Evolutionary conservation across 2,797 vertebrate species (phyloP), one percentile per base, ranked within the genome.

Genomic region (Acridotheres tristis): DNA sequence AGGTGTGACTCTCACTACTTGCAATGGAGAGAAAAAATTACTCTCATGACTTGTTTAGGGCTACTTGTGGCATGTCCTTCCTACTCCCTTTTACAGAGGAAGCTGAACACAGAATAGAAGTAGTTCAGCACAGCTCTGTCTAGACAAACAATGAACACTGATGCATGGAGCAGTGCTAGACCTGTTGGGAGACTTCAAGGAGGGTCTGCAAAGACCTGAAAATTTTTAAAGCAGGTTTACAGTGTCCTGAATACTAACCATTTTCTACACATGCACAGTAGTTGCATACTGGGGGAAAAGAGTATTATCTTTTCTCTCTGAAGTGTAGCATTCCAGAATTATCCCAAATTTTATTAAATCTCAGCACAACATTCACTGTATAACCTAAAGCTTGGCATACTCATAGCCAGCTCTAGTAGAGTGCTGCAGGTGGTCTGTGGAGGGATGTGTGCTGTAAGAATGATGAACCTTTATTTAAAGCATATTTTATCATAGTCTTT

Each of bases 231-330:
- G 38, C 19, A 11, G 6, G 7, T 85, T 77, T 50, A 34, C 10
- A 9, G 8, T 2, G 10, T 54, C 45, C 43, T n/a, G 32, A 83
- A 54, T 54, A 59, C 30, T 66, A 62, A 11, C 9, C 10, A 38
- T 36, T 48, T 30, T 71, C 45, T 76, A 40, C 19, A 25, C 8
- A 14, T 0, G 1, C 11, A 13, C 0, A 27, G 7, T n/a, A 59
- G 5, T 23, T 57, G 32, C 6, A 23, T 50, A 27, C 17, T 63
- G 19, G 34, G 16, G 80, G 42, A 85, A 69, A 53, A 75, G 6
- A 54, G 7, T 23, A 51, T 12, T 47, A 42, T 36, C 7, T 73
- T 79, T 88, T 53, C 9, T 58, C 30, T 53, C 45, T 10, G 1
- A 83, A 73, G 20, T 38, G 34, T 51, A 87, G 47, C 26, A 21